Conservation (phyloP, 2,797 vertebrate genomes). For the Tarsius wallacei region DNA sequence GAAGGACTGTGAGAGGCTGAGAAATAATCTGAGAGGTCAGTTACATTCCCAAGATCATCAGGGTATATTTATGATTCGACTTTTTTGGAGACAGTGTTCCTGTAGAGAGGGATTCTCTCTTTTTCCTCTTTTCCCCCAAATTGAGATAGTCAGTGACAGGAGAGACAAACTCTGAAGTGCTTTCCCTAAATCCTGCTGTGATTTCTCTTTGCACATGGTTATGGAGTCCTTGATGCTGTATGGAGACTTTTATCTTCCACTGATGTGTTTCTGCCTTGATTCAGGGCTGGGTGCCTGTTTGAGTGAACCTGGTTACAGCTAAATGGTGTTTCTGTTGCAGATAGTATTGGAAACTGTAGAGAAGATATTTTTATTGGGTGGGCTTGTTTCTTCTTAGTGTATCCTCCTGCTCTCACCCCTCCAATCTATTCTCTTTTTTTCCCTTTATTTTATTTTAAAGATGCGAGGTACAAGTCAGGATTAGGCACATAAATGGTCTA, state of each 20-base stretch:
- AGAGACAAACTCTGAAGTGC: neutral
- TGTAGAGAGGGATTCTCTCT: neutral
- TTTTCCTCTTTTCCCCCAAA: too few relatives aligned
- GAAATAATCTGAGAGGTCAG: neutral
- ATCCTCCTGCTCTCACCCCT: neutral
- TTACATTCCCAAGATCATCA: neutral
- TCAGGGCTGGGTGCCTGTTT: neutral
- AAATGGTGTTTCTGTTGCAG: conserved; percentile 16
- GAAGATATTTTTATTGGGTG: neutral
- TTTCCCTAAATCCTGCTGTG: neutral
- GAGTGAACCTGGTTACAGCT: neutral
- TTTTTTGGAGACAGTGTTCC: neutral
- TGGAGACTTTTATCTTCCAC: neutral
- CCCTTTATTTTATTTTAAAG: too few relatives aligned
- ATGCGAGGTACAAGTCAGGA: too few relatives aligned
- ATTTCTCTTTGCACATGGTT: neutral
- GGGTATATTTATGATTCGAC: neutral
- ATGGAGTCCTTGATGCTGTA: neutral
- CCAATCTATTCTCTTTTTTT: neutral
- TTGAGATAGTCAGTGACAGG: neutral
- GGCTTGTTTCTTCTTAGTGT: conserved; percentile 27
- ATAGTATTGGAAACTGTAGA: neutral
- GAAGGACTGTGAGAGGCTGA: neutral
- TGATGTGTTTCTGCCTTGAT: neutral
- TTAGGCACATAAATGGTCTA: too few relatives aligned